These are phyloP conservation scores for Urocolius indicus DNA, from an alignment of 2,113 vertebrate genomes.

Conservation along the genomic window DNA sequence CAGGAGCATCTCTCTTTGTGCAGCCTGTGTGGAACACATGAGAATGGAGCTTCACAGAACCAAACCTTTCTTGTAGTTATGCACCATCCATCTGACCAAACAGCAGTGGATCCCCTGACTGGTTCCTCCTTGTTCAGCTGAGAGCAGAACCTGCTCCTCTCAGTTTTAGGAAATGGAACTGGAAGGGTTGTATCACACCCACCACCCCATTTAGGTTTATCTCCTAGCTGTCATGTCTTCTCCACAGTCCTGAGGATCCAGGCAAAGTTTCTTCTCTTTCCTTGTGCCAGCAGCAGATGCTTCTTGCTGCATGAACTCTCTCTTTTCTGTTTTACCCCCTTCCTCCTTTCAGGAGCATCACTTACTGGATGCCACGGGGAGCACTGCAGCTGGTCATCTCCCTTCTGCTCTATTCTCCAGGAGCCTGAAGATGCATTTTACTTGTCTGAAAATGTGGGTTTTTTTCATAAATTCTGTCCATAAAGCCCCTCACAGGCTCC, in stretches of 20 bases:
- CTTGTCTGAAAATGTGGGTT: background rate
- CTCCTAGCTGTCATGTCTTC: background rate
- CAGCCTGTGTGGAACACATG: background rate
- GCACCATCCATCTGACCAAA: background rate
- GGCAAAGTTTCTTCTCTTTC: background rate
- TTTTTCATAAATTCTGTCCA: background rate
- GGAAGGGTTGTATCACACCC: background rate
- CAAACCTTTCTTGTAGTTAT: background rate
- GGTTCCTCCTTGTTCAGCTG: background rate
- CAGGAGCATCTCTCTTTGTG: background rate
- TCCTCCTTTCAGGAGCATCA: background rate
- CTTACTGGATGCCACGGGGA: background rate
- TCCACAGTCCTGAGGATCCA: background rate
- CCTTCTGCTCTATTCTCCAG: background rate
- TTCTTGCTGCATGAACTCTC: too few species aligned
- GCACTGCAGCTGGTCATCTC: background rate
- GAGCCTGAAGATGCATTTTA: background rate
- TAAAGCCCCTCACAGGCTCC: background rate
- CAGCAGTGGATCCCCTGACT: background rate
- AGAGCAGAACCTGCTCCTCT: background rate
- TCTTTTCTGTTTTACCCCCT: too few species aligned
- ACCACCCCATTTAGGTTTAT: background rate
- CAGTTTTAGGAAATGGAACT: too few species aligned
- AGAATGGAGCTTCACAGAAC: background rate
- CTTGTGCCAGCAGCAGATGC: too few species aligned